These are phyloP conservation scores for Mormyrops attenuatus DNA, from an alignment of 2,797 vertebrate species.

Conservation along the genomic window DNA sequence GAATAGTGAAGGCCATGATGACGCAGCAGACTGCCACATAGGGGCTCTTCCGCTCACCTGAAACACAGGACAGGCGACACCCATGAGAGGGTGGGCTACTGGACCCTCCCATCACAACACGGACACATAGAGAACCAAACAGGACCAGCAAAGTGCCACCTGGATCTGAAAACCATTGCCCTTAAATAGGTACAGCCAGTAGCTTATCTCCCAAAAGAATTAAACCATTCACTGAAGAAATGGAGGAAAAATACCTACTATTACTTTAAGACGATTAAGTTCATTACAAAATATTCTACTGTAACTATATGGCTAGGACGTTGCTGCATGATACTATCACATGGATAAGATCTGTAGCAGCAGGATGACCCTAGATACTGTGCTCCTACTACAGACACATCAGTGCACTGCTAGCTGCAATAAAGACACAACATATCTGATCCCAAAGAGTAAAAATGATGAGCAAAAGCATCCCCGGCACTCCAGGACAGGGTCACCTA, in stretches of 20 bases:
- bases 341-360: background rate
- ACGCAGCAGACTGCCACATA: conserved; percentile 76
- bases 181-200: background rate
- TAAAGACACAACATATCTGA: background rate
- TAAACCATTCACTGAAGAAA: background rate
- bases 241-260: background rate
- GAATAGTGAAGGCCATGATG: conserved; percentile 77
- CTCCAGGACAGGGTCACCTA: background rate
- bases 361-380: background rate
- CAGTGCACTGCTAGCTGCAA: background rate
- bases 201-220: background rate
- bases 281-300: background rate
- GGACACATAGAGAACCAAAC: background rate
- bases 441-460: background rate
- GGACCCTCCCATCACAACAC: background rate
- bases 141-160: background rate
- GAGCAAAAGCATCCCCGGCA: background rate
- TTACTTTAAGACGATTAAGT: background rate
- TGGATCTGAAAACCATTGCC: background rate
- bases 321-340: background rate
- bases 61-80: conserved; percentile 7
- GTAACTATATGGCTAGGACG: background rate
- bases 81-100: background rate
- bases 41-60: conserved; percentile 80
- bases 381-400: background rate